Conservation (phyloP, 1,140 invertebrate genomes). For the Neodiprion lecontei region DNA sequence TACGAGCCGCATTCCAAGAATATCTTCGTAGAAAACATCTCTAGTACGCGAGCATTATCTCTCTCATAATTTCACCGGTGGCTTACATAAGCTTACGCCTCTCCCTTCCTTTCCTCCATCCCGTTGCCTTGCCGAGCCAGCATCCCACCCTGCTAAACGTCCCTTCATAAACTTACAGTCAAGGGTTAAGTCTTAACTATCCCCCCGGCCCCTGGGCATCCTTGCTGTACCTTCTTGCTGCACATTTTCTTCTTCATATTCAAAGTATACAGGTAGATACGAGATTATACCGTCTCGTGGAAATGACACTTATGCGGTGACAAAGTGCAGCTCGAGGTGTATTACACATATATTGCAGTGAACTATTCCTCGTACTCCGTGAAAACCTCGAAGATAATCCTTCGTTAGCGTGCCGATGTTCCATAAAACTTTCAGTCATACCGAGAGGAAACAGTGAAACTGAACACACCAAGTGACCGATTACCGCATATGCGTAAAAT, state of each 20-base stretch:
- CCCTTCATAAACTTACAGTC: not conserved
- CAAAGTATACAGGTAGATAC: not conserved
- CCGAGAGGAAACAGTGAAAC: no score
- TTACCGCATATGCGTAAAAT: no score
- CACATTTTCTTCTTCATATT: not conserved
- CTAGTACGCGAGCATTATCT: slow-evolving; percentile 3
- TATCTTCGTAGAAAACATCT: slow-evolving; percentile 5
- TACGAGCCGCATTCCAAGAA: not conserved
- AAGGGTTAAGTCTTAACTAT: slow-evolving; percentile 3
- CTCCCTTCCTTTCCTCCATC: not conserved
- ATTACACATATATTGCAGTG: no score
- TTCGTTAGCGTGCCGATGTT: no score
- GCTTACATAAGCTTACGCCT: not conserved
- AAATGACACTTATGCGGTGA: not conserved
- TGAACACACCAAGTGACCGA: no score
- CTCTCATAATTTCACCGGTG: slow-evolving; percentile 4
- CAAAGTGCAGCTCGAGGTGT: no score
- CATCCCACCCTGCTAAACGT: not conserved
- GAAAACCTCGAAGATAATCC: no score
- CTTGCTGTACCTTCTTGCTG: not conserved
- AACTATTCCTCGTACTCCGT: no score
- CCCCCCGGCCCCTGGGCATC: not conserved
- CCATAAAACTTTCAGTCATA: no score
- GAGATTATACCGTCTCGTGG: not conserved
- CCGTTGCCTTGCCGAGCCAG: not conserved